These are phyloP conservation scores for Toxonevra muliebris DNA, from an alignment of 2,888 invertebrate species.

Conservation along the genomic window DNA sequence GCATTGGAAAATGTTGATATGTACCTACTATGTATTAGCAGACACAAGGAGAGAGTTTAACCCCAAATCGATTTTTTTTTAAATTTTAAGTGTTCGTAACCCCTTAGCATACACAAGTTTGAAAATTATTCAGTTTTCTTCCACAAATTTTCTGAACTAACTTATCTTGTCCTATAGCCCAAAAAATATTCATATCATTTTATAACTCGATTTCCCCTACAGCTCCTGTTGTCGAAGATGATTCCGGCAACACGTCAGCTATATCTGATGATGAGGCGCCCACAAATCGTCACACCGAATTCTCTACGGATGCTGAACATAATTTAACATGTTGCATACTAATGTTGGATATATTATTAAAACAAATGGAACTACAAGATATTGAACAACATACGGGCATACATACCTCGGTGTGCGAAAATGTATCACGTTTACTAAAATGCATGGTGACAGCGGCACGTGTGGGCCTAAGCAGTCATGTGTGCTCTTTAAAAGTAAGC, in stretches of 20 bases:
- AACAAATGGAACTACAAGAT: constrained; percentile 92
- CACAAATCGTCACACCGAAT: constrained; percentile 72
- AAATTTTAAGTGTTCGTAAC: no score
- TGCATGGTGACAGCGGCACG: constrained; percentile 80
- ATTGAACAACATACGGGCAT: constrained; percentile 83
- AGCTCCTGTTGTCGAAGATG: constrained; percentile 76
- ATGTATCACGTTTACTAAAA: constrained; percentile 78
- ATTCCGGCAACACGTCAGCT: constrained; percentile 74
- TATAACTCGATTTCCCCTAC: background rate
- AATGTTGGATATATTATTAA: constrained; percentile 93
- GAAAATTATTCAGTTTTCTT: no score
- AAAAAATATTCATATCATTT: no score
- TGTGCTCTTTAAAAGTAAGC: constrained; percentile 67
- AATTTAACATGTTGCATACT: constrained; percentile 95
- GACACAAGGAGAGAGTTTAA: no score
- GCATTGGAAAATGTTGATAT: no score
- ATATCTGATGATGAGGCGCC: constrained; percentile 76
- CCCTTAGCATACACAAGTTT: no score
- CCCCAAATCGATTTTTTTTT: no score
- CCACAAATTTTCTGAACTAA: no score
- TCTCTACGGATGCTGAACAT: constrained; percentile 75
- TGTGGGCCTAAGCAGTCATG: constrained; percentile 72
- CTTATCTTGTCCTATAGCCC: no score
- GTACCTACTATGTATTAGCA: no score
- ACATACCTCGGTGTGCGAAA: constrained; percentile 77